Base-by-base conservation (phyloP, 2,113 vertebrate species). In the Odontesthes bonariensis region DNA sequence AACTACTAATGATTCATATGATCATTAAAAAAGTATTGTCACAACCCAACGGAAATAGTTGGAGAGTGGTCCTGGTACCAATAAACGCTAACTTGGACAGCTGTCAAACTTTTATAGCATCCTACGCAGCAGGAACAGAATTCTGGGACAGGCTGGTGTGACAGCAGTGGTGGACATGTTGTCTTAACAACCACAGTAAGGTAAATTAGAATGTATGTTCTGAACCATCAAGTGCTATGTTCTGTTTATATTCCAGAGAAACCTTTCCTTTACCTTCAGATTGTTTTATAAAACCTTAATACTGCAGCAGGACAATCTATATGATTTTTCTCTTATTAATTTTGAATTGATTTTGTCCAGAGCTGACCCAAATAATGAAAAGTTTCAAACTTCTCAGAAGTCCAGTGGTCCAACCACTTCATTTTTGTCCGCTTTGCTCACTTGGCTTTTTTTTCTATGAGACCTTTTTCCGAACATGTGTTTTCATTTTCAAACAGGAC, bases 21-120 rank as follows among this genome's bases (percentile, higher is more conserved):
- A 70, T 59, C 6, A 38, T 58, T 20, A 22, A 31, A 68, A 49
- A 8, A 38, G 3, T 59, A n/a, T 58, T n/a, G 17, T 69, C 32
- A 60, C 73, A 73, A 69, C 35, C 27, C 2, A 42, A 63, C 16
- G 23, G 65, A 73, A 81, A 74, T 77, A 49, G 64, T 12, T 42
- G 14, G 20, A 49, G 51, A 61, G 58, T 6, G 2, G 40, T 60
- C 17, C 42, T 56, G 20, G 12, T 61, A 74, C 65, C 65, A 55
- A 53, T 67, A 61, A 71, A 62, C 60, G n/a, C 42, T 75, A 58
- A 69, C 33, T 84, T 35, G 69, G 60, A 70, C 46, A 46, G 65
- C 40, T 58, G 53, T 62, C 46, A 62, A 77, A 77, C 51, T 77
- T 77, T 81, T 66, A 81, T 56, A 33, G 78, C 27, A 42, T n/a